These are phyloP conservation scores for Cryptotermes secundus DNA, from an alignment of 1,140 invertebrate species.

Conservation along the genomic window DNA sequence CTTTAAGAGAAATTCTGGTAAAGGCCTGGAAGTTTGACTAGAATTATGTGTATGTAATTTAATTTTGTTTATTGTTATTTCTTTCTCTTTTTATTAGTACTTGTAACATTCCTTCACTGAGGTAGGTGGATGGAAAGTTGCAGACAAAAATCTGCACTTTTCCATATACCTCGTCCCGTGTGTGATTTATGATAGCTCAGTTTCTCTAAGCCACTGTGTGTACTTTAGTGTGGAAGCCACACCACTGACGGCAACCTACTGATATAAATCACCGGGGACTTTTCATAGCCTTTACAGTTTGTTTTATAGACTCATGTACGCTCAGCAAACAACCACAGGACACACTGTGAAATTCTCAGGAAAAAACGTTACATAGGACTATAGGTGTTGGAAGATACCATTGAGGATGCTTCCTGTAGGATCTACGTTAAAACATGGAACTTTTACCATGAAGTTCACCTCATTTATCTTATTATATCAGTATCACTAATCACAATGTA, in stretches of 20 bases:
- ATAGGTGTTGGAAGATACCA: not conserved
- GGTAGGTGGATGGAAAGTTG: not conserved
- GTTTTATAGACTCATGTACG: conserved; percentile 6
- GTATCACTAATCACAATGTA: no score
- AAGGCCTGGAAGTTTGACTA: no score
- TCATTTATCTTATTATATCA: no score
- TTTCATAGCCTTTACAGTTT: conserved; percentile 14
- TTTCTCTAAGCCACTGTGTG: not conserved
- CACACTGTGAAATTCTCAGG: conserved; percentile 2
- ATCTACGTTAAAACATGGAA: no score
- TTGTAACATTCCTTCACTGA: not conserved
- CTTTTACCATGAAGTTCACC: no score
- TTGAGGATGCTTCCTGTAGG: no score
- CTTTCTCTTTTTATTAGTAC: not conserved
- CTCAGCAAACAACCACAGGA: conserved; percentile 4
- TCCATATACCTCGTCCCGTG: conserved; percentile 13
- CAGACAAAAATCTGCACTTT: not conserved
- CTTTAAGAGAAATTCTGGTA: no score
- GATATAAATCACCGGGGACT: conserved; percentile 9
- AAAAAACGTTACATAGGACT: not conserved
- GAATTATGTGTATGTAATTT: no score
- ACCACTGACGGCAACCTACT: not conserved
- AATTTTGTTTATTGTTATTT: no score
- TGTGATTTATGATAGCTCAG: conserved; percentile 5
- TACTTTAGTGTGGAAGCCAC: not conserved